phyloP scores from a whole-genome alignment of 2,113 vertebrate genomes.

The Apodemus speciosus region DNA sequence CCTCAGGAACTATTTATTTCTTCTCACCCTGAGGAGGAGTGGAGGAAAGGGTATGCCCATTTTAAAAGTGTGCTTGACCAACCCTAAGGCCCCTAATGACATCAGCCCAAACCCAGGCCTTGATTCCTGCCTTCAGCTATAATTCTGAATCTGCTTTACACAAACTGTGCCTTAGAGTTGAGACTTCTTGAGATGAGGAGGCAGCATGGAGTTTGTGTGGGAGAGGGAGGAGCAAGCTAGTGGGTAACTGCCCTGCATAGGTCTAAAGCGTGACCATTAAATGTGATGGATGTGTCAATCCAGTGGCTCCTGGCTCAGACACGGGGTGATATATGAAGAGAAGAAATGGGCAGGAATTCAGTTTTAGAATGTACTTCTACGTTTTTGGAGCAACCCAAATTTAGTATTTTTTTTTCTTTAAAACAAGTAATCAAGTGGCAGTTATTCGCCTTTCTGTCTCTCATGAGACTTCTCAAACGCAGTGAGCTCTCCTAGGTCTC shows the following conservation, averaged over 20 bases:
- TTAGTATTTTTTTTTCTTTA: conserved; percentile 4
- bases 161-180: neutral
- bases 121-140: neutral
- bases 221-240: neutral
- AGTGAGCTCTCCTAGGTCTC: neutral
- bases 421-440: neutral
- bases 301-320: neutral
- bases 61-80: neutral
- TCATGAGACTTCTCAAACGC: neutral
- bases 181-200: neutral
- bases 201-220: neutral
- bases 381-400: neutral
- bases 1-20: neutral
- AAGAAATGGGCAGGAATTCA: neutral
- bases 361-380: neutral
- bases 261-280: neutral
- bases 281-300: neutral
- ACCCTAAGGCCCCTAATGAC: neutral
- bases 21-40: neutral
- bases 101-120: neutral
- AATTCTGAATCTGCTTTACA: neutral
- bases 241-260: neutral
- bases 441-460: neutral
- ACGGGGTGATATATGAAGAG: neutral
- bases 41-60: neutral